Conservation (phyloP, 2,888 invertebrate species). For the Philereme vetulata region DNA sequence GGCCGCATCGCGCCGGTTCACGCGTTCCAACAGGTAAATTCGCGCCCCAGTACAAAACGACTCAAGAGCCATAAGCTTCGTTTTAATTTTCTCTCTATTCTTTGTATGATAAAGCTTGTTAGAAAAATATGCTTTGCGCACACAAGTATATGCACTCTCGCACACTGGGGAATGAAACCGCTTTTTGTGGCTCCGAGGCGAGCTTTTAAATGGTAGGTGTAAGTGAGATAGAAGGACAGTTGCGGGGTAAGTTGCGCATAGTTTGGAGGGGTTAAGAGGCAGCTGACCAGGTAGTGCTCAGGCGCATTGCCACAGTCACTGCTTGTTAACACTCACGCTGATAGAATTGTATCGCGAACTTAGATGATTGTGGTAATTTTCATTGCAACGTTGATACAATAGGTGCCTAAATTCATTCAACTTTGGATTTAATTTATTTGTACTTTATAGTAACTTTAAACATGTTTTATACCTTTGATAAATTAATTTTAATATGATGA, state of each 20-base stretch:
- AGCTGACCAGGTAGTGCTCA: slow-evolving; percentile 81
- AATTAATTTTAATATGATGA: too few relatives aligned
- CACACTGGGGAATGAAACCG: slow-evolving; percentile 72
- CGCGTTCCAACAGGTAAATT: slow-evolving; percentile 85
- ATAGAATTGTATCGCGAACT: slow-evolving; percentile 70
- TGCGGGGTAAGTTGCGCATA: slow-evolving; percentile 68
- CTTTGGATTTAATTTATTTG: too few relatives aligned
- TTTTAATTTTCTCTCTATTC: slow-evolving; percentile 62
- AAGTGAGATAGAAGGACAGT: slow-evolving; percentile 70
- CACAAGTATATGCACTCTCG: slow-evolving; percentile 56
- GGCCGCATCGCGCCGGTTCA: slow-evolving; percentile 83
- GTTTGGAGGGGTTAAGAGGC: slow-evolving; percentile 74
- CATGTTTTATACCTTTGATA: too few relatives aligned
- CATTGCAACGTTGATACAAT: slow-evolving; percentile 5
- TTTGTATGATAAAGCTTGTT: slow-evolving; percentile 67
- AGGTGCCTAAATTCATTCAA: neutral
- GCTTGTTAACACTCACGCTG: slow-evolving; percentile 78
- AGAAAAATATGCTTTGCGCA: slow-evolving; percentile 76
- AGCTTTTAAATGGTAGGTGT: slow-evolving; percentile 67
- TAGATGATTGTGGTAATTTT: slow-evolving; percentile 50
- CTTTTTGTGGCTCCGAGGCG: slow-evolving; percentile 75
- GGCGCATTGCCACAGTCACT: slow-evolving; percentile 73
- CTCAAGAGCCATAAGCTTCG: slow-evolving; percentile 62
- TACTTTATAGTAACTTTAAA: too few relatives aligned
- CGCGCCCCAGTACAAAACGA: slow-evolving; percentile 61